Conservation (phyloP, 2,113 vertebrate species). For the Enhydra lutris region DNA sequence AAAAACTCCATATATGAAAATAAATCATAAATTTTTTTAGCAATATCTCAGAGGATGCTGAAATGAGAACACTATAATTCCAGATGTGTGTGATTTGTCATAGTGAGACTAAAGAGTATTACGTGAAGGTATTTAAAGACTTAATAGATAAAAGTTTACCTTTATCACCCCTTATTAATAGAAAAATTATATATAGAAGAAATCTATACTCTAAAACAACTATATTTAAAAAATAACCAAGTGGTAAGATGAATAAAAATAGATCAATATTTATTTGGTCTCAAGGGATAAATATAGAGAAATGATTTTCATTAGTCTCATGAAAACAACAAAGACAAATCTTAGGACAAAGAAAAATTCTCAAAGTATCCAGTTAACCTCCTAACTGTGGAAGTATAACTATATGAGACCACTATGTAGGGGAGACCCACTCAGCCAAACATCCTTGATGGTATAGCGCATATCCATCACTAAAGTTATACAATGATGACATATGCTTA, state of each 20-base stretch:
- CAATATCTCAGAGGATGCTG: not conserved
- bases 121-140: conserved; percentile 24
- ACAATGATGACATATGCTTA: not conserved
- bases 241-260: not conserved
- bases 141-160: not conserved
- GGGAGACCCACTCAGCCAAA: not conserved
- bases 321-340: not conserved
- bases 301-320: not conserved
- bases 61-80: conserved; percentile 8
- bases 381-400: not conserved
- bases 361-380: not conserved
- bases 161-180: not conserved
- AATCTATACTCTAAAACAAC: not conserved
- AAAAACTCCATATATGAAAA: not conserved
- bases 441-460: not conserved
- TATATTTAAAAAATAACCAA: not conserved
- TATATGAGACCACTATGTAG: not conserved
- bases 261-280: not conserved
- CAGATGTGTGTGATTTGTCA: not conserved
- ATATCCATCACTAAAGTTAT: not conserved
- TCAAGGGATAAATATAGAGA: not conserved
- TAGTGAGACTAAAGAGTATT: not conserved
- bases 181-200: not conserved
- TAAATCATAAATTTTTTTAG: not conserved
- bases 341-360: not conserved